Conservation (phyloP, 2,888 invertebrate species). For the Microplitis manilae region DNA sequence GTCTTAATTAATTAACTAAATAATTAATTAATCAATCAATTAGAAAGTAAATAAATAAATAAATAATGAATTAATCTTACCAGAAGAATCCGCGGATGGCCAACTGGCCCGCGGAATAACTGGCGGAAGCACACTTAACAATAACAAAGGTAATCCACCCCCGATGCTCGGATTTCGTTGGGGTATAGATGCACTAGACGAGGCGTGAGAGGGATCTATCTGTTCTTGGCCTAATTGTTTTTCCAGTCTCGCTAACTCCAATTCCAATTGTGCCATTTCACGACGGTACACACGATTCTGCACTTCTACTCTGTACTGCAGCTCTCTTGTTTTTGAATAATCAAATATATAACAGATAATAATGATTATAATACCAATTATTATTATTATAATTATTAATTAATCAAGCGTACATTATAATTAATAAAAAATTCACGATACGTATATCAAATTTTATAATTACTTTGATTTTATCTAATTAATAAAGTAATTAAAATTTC, state of each 20-base stretch:
- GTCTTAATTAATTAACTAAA: no score
- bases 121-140: slow-evolving; percentile 82
- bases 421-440: no score
- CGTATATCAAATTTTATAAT: no score
- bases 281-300: slow-evolving; percentile 91
- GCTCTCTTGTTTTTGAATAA: slow-evolving; percentile 72
- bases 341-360: no score
- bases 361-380: no score
- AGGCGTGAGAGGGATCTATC: slow-evolving; percentile 71
- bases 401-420: no score
- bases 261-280: slow-evolving; percentile 85
- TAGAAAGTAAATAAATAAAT: not conserved
- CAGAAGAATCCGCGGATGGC: slow-evolving; percentile 80
- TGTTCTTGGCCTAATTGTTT: slow-evolving; percentile 77
- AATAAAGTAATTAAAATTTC: no score
- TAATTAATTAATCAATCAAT: not conserved
- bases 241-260: slow-evolving; percentile 84
- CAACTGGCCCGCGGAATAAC: slow-evolving; percentile 84
- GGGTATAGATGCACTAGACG: slow-evolving; percentile 75
- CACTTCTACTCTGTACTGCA: slow-evolving; percentile 89
- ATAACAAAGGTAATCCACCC: slow-evolving; percentile 80
- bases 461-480: no score
- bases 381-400: no score
- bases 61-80: slow-evolving; percentile 54
- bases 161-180: slow-evolving; percentile 79